A percentile compares a stretch with the other conserved stretches of the same genome.
Conservation (phyloP, 2,888 invertebrate species). For the Petrophora chlorosata region DNA sequence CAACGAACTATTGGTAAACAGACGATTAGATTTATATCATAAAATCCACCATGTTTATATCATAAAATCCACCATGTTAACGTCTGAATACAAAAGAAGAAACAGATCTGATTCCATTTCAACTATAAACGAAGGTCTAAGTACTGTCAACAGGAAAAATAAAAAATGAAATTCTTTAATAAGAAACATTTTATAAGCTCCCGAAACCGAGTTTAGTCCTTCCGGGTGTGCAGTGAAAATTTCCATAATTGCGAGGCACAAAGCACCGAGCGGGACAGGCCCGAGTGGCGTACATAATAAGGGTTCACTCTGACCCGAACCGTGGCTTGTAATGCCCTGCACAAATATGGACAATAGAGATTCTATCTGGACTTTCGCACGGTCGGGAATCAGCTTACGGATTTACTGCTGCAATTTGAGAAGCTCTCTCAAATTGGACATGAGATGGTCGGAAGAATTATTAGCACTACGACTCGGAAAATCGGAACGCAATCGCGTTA, state of each 20-base stretch:
- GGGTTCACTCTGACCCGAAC: conserved; percentile 66
- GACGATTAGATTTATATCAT: conserved; percentile 14
- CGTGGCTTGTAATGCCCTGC: conserved; percentile 53
- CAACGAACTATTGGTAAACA: conserved; percentile 19
- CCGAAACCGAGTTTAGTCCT: conserved; percentile 12
- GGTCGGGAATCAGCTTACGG: conserved; percentile 51
- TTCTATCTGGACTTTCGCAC: conserved; percentile 68
- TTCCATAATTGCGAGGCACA: conserved; percentile 32
- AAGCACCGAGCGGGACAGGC: conserved; percentile 48
- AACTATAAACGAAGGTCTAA: no score
- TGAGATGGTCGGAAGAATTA: conserved; percentile 25
- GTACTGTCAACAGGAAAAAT: neutral
- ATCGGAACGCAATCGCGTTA: conserved; percentile 17
- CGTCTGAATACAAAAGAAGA: no score
- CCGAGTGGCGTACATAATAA: conserved; percentile 56
- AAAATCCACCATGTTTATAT: conserved; percentile 21
- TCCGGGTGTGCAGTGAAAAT: conserved; percentile 22
- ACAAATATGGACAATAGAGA: conserved; percentile 67
- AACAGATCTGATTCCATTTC: no score
- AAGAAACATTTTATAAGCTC: conserved; percentile 17
- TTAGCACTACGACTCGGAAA: conserved; percentile 16
- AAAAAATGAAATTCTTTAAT: conserved; percentile 4
- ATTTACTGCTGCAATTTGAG: conserved; percentile 52
- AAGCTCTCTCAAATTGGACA: conserved; percentile 42
- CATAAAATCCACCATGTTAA: no score